phyloP scores from a whole-genome alignment of 2,888 invertebrate species.

The Slavum lentiscoides region DNA sequence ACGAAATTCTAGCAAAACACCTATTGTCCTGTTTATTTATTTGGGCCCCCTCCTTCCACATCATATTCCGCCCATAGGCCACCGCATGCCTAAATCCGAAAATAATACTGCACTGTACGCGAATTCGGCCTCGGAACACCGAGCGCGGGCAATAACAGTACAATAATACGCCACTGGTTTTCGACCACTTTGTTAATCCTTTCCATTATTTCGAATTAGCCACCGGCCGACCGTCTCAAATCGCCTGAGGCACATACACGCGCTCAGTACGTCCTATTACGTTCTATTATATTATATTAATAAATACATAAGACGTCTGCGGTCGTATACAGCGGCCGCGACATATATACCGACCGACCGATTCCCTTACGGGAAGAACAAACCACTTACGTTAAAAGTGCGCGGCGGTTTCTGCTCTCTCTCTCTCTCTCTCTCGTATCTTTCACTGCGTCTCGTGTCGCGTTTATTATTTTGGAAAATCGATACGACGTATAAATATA shows the following conservation, averaged over 20 bases:
- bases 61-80: no score
- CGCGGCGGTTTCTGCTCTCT: neutral
- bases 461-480: neutral
- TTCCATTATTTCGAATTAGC: conserved; percentile 45
- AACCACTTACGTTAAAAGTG: conserved; percentile 36
- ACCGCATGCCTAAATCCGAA: no score
- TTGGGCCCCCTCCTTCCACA: no score
- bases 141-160: conserved; percentile 23
- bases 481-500: no score
- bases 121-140: neutral
- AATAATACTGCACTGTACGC: neutral
- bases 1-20: no score
- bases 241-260: conserved; percentile 5
- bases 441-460: no score
- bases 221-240: neutral
- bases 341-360: no score
- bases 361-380: no score
- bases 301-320: neutral
- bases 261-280: neutral
- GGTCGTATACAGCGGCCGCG: no score
- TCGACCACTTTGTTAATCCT: conserved; percentile 37
- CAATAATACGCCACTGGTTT: neutral
- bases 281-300: conserved; percentile 21
- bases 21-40: no score
- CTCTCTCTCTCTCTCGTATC: no score